Evolutionary conservation across 2,113 vertebrate genomes (phyloP).

Genomic region (Willisornis vidua): DNA sequence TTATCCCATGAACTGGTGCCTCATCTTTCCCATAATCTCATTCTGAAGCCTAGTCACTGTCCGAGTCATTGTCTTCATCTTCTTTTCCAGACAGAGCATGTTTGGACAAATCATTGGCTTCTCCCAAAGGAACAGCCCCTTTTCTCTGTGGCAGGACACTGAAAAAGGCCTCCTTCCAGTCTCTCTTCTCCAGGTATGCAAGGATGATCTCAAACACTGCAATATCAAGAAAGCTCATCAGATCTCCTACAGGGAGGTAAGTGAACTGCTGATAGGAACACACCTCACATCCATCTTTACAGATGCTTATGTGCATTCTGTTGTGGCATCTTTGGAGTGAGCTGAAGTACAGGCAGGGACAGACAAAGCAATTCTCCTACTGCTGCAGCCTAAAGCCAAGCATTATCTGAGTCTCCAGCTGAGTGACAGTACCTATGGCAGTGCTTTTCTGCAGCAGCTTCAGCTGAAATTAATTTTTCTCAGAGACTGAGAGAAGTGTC

Average conservation of each 20-base stretch:
- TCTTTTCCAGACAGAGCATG: not conserved
- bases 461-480: not conserved
- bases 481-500: not conserved
- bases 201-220: conserved; percentile 98
- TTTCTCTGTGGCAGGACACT: conserved; percentile 91
- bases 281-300: not conserved
- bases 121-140: conserved; percentile 83
- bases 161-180: conserved; percentile 96
- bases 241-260: not conserved
- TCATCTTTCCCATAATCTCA: not conserved
- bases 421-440: not conserved
- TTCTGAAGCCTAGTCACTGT: conserved; percentile 53
- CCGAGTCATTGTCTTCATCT: not conserved
- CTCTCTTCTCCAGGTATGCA: conserved; percentile 86
- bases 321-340: not conserved
- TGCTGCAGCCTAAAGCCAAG: not conserved
- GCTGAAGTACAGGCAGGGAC: not conserved
- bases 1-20: not conserved
- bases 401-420: not conserved
- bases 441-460: not conserved
- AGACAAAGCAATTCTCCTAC: not conserved
- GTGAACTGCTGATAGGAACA: not conserved
- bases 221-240: conserved; percentile 40
- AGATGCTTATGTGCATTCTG: not conserved
- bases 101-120: conserved; percentile 18